Base-by-base conservation (phyloP, 2,888 invertebrate genomes). In the Amiota mariae region DNA sequence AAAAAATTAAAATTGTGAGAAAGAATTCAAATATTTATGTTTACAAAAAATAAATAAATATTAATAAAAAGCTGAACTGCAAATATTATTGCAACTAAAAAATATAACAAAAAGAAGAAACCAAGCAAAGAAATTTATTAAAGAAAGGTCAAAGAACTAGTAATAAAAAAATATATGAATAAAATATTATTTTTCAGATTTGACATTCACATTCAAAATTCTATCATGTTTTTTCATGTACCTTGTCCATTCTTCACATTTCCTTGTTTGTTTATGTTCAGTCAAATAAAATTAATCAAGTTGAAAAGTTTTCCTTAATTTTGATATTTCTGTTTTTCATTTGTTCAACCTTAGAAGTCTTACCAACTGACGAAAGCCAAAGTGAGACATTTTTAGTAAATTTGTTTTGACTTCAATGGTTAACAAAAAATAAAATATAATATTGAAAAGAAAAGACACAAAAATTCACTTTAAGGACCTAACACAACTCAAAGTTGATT, bases 281-380 rank as follows among this genome's bases (percentile, higher is more conserved):
- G 36, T 80, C 78, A 85, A 84, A 83, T 82, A 87, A 81, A 87
- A 84, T 87, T 84, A 86, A 87, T 87, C 85, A 86, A 82, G 84
- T 82, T 80, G 78, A 86, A 84, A 85, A 87, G 82, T 81, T 84
- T 46, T 66, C 68, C 9, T 64, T 1, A 47, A 13, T 61, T 61
- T 61, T 36, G 10, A 8, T 15, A 6, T 18, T 63, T 46, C 18
- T 64, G 46, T 47, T 64, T 64, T 13, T 36, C 36, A 6, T 2
- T 36, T 36, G 6, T 36, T 6, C 36, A 24, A 24, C 24, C 24
- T 3, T 2, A 24, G n/a, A n/a, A n/a, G n/a, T n/a, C n/a, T n/a
- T 2, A 0, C 36, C 36, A 36, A 36, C 36, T 4, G 36, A 36
- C 4, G 36, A 6, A 36, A 36, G 8, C 36, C 8, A 2, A 36